phyloP scores from a whole-genome alignment of 35 echinoderm and acorn worm genomes.

The Stichopus chloronotus region DNA sequence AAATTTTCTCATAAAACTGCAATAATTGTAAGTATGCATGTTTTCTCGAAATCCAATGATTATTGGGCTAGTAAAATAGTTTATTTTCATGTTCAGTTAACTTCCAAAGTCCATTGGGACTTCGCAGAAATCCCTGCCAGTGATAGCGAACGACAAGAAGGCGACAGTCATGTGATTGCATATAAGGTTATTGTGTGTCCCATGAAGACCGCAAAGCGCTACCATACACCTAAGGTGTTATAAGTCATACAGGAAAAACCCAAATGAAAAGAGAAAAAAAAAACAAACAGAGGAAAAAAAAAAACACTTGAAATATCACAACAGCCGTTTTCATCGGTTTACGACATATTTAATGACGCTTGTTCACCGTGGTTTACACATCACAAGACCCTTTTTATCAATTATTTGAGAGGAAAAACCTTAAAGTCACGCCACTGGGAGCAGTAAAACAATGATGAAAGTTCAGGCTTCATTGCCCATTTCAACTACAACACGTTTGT shows the following conservation, averaged over 20 bases:
- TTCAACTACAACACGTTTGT: background rate
- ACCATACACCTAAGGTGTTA: constrained; percentile 40
- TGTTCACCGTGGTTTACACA: background rate
- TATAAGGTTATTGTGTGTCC: background rate
- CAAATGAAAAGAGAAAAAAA: background rate
- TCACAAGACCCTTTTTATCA: constrained; percentile 8
- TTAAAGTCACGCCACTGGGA: constrained; percentile 15
- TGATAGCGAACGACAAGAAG: background rate
- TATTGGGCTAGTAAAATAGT: no score
- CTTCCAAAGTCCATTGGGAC: no score
- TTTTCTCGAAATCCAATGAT: no score
- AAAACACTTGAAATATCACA: constrained; percentile 55
- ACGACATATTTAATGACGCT: constrained; percentile 64
- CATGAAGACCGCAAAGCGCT: constrained; percentile 46
- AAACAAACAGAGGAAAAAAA: background rate
- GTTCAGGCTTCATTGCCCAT: constrained; percentile 33
- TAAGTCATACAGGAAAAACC: constrained; percentile 10
- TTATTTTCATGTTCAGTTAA: no score
- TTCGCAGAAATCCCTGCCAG: no score
- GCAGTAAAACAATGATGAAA: constrained; percentile 41
- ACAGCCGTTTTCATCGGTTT: constrained; percentile 59
- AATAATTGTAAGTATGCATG: no score
- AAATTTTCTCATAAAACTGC: no score
- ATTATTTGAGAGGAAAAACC: constrained; percentile 11
- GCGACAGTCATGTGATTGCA: constrained; percentile 37